Base-by-base conservation (phyloP, 2,113 vertebrate species). In the Balaeniceps rex region DNA sequence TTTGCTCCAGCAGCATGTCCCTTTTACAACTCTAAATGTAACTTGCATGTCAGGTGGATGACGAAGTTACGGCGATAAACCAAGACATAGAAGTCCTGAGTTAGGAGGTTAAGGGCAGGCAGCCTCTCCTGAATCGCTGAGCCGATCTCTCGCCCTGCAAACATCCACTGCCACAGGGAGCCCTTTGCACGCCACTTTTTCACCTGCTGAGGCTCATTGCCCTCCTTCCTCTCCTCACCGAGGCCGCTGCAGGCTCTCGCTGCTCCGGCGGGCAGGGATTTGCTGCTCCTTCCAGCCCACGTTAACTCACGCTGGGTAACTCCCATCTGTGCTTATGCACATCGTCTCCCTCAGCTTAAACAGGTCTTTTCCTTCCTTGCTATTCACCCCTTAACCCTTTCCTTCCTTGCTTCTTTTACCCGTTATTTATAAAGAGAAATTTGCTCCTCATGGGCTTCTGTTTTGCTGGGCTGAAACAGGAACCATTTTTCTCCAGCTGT, bases 241-340 rank as follows among this genome's bases (percentile, higher is more conserved):
- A n/a, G 38, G 60, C 24, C 3, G 1, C 5, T 31, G 36, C 34
- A n/a, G 36, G 7, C 42, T 29, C n/a, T 42, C 0, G 4, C 26
- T 10, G 22, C 36, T 11, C 60, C 11, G 2, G 36, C 0, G 0
- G 13, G 15, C 6, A 47, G 36, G 57, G 31, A 71, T 26, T 49
- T 70, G 36, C 38, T 78, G 70, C n/a, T 87, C 52, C 70, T 81
- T 65, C 65, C 70, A 87, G 46, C 33, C n/a, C 46, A 16, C 7
- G 1, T 17, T 46, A 40, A n/a, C 34, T 65, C 40, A 55, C 0
- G 2, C 12, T 12, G 55, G 33, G 10, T 36, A 25, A 7, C 57
- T 55, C 58, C 40, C 58, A 3, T 17, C 70, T 55, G 5, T 15
- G 38, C 66, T 57, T 7, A 44, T 4, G 15, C 29, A n/a, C 15